Evolutionary conservation across 1,140 invertebrate species (phyloP).

Genomic region (Wasmannia auropunctata): DNA sequence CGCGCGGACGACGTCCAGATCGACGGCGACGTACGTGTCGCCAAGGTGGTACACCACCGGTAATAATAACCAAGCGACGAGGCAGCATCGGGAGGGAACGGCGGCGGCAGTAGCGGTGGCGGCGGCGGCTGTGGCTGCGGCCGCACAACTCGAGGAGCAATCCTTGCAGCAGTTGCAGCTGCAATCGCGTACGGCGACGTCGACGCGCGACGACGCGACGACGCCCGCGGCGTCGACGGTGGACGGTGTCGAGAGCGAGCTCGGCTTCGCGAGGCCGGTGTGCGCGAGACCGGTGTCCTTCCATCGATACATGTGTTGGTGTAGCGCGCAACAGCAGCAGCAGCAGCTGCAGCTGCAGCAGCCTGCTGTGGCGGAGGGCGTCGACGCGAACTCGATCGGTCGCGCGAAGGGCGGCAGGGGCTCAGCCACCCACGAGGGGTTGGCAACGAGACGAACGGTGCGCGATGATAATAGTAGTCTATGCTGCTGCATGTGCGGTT

Average conservation of each 20-base stretch:
- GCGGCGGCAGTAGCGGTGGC: neutral
- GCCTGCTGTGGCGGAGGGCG: slow-evolving; percentile 38
- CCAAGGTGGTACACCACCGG: slow-evolving; percentile 29
- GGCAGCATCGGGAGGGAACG: slow-evolving; percentile 32
- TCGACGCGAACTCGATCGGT: slow-evolving; percentile 58
- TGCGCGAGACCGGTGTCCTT: slow-evolving; percentile 86
- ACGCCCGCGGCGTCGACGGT: neutral
- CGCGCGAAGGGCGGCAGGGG: slow-evolving; percentile 46
- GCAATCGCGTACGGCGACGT: slow-evolving; percentile 1
- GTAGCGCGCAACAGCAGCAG: slow-evolving; percentile 65
- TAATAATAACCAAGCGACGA: slow-evolving; percentile 46
- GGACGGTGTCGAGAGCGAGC: slow-evolving; percentile 53
- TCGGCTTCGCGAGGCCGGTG: slow-evolving; percentile 9
- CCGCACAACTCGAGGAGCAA: slow-evolving; percentile 26
- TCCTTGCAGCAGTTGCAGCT: neutral
- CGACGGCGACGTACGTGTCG: neutral
- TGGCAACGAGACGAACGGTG: slow-evolving; percentile 24
- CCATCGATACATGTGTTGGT: slow-evolving; percentile 86
- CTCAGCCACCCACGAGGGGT: slow-evolving; percentile 26
- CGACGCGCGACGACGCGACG: neutral
- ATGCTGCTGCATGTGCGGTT: slow-evolving; percentile 88
- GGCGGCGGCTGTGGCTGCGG: neutral
- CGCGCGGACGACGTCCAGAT: slow-evolving; percentile 26
- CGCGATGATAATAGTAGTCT: slow-evolving; percentile 64
- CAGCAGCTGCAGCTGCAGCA: neutral